Evolutionary conservation across 2,113 vertebrate species (phyloP).

Genomic region (Zeus faber): DNA sequence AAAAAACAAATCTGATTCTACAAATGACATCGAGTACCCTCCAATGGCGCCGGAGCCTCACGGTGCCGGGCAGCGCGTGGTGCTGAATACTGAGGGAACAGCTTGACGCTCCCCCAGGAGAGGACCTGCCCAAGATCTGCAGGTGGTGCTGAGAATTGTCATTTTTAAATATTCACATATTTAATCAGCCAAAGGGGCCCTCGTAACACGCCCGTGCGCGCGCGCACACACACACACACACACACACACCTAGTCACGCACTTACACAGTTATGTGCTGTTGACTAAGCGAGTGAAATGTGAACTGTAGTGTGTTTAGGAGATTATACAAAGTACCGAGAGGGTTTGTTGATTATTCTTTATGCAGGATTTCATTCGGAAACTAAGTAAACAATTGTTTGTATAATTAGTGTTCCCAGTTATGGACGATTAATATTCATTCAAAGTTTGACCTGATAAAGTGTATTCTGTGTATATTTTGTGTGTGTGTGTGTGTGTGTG

Average conservation of each 20-base stretch:
- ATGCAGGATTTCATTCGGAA: no score
- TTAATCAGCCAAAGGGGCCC: conserved; percentile 73
- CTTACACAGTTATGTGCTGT: no score
- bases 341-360: no score
- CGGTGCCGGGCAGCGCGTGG: conserved; percentile 58
- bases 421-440: no score
- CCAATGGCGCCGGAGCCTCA: conserved; percentile 59
- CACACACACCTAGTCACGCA: neutral
- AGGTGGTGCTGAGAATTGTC: conserved; percentile 75
- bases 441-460: no score
- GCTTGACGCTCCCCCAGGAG: conserved; percentile 72
- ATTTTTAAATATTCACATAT: conserved; percentile 81
- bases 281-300: no score
- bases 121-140: conserved; percentile 66
- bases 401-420: no score
- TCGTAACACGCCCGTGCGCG: conserved; percentile 37
- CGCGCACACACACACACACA: neutral
- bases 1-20: conserved; percentile 49
- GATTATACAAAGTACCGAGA: no score
- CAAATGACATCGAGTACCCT: conserved; percentile 62
- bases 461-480: no score
- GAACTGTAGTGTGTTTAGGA: no score
- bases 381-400: no score
- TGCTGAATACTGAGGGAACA: conserved; percentile 67
- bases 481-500: no score